These are phyloP conservation scores for Dascyllus trimaculatus DNA, from an alignment of 2,113 vertebrate species.

Conservation along the genomic window DNA sequence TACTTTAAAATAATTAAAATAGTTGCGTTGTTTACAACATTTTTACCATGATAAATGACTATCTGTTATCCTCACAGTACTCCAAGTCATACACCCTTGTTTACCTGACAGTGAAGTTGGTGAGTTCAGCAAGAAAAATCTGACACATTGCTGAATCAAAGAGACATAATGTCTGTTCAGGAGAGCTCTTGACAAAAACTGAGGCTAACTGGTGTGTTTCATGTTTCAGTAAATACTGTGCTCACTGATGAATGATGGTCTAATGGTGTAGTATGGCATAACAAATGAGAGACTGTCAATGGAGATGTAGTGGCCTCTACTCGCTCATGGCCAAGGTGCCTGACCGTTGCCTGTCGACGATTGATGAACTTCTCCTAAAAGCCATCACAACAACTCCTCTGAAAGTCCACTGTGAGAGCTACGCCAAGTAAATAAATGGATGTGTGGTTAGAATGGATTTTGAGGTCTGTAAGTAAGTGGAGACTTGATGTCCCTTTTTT, in stretches of 20 bases:
- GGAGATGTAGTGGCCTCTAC: constrained; percentile 13
- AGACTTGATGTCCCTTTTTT: constrained; percentile 28
- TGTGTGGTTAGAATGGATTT: constrained; percentile 28
- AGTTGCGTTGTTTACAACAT: too few species aligned
- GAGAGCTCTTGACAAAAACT: constrained; percentile 14
- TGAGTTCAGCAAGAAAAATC: constrained; percentile 10
- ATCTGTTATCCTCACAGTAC: too few species aligned
- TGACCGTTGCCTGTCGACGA: constrained; percentile 9
- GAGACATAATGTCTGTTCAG: constrained; percentile 22
- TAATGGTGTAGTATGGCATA: constrained; percentile 30
- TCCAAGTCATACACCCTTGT: too few species aligned
- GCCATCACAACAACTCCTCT: constrained; percentile 13
- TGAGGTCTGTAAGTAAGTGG: constrained; percentile 39
- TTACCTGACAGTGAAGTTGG: not conserved
- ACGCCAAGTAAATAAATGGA: constrained; percentile 26
- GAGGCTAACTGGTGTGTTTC: not conserved
- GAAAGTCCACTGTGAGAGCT: constrained; percentile 23
- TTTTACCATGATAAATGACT: too few species aligned
- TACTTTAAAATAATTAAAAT: too few species aligned
- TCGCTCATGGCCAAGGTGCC: constrained; percentile 20
- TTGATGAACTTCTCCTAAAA: constrained; percentile 47
- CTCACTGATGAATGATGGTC: constrained; percentile 31
- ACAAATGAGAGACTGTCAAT: constrained; percentile 57
- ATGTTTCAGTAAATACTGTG: constrained; percentile 4
- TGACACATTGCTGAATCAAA: constrained; percentile 2